Evolutionary conservation across 2,797 vertebrate species (phyloP).

Genomic region (Zenarchopterus dispar): DNA sequence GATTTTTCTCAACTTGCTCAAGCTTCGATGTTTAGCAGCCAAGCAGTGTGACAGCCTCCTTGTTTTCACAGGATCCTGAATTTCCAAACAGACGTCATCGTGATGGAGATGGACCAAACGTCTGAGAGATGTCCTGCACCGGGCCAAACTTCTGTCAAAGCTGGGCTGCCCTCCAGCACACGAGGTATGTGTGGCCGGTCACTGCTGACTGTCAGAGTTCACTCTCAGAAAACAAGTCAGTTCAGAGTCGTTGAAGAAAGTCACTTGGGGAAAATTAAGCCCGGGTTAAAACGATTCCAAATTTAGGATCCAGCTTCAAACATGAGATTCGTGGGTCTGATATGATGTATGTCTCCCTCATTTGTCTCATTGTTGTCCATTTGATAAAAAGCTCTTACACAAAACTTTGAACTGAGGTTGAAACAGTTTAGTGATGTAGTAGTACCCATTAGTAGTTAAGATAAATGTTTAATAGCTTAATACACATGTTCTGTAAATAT

Average conservation of each 20-base stretch:
- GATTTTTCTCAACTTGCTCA: neutral
- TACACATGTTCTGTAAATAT: slow-evolving; percentile 1
- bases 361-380: neutral
- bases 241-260: neutral
- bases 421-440: neutral
- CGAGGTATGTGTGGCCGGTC: slow-evolving; percentile 61
- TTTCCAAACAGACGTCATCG: slow-evolving; percentile 24
- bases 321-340: too few relatives aligned
- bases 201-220: slow-evolving; percentile 3
- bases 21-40: neutral
- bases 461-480: neutral
- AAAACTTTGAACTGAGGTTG: neutral
- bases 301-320: too few relatives aligned
- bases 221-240: neutral
- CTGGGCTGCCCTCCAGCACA: slow-evolving; percentile 47
- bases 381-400: neutral
- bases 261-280: too few relatives aligned
- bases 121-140: slow-evolving; percentile 42
- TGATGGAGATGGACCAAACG: slow-evolving; percentile 50
- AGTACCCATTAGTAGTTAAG: neutral
- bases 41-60: neutral
- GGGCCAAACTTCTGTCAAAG: slow-evolving; percentile 46
- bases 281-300: too few relatives aligned
- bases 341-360: neutral
- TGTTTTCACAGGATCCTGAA: slow-evolving; percentile 18